These are phyloP conservation scores for Amyelois transitella DNA, from an alignment of 1,140 invertebrate species.

Conservation along the genomic window DNA sequence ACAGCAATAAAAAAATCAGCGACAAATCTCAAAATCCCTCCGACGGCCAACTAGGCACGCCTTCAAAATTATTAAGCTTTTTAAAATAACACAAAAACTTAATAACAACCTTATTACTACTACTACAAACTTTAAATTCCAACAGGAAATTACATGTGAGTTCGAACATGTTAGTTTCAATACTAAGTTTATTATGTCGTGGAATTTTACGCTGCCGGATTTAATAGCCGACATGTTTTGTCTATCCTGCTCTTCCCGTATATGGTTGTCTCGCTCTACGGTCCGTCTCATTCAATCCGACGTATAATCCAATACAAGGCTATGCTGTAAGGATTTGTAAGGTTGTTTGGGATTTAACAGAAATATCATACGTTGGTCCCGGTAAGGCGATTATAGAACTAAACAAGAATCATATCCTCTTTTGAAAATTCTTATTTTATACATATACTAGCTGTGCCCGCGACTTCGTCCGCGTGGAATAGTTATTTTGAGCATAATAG, in stretches of 20 bases:
- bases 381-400: conserved; percentile 31
- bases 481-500: too few species aligned
- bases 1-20: conserved; percentile 65
- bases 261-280: conserved; percentile 34
- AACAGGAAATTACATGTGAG: not conserved
- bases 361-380: conserved; percentile 40
- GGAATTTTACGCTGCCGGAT: conserved; percentile 61
- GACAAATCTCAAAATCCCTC: conserved; percentile 66
- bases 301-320: conserved; percentile 57
- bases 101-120: conserved; percentile 13
- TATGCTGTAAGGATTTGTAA: conserved; percentile 49
- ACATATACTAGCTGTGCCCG: too few species aligned
- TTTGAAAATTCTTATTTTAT: too few species aligned
- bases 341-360: conserved; percentile 29
- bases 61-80: conserved; percentile 69
- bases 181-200: conserved; percentile 60
- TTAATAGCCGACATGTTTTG: conserved; percentile 37
- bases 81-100: conserved; percentile 25
- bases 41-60: conserved; percentile 67
- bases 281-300: conserved; percentile 50
- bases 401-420: too few species aligned
- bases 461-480: too few species aligned
- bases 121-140: conserved; percentile 13
- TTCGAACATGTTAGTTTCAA: conserved; percentile 42
- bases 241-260: conserved; percentile 25